Base-by-base conservation (phyloP, 1,140 invertebrate genomes). In the Pollicipes pollicipes region DNA sequence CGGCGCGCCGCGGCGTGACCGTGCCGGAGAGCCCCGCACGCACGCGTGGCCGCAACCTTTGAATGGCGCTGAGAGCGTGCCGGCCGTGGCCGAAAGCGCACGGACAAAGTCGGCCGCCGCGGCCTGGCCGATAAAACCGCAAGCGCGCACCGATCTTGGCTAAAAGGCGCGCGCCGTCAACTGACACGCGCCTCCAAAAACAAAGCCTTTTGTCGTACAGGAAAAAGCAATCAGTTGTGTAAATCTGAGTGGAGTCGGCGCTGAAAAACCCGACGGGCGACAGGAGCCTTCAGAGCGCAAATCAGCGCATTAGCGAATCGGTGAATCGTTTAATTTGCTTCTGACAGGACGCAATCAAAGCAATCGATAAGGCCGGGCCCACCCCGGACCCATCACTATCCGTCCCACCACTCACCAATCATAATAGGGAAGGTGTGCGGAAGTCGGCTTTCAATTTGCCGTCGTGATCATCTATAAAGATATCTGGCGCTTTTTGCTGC, bases 291-390 rank as follows among this genome's bases (percentile, higher is more conserved):
- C 45, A 58, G 45, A 58, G 45, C 45, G 21, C 45, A 58, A 58
- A 58, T 58, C 45, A 58, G 45, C 45, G 45, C 45, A 58, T 58
- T 58, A 58, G 45, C 45, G 45, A 58, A 58, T 58, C 45, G 45
- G 45, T 58, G 45, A 58, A 58, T 58, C 45, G 45, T 58, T 24
- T 58, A 58, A 58, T 58, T 58, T 58, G 17, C 45, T 10, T 58
- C 45, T 58, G 45, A 58, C 45, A 58, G 45, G 45, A 58, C 13
- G 45, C 45, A 58, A 58, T 58, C 45, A 58, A 24, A 58, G 45
- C 17, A 10, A 58, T 58, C 45, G 45, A 58, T 58, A 58, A 58
- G 45, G 2, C 2, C 17, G 45, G 45, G 45, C 45, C 45, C 45
- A 58, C 45, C 45, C 45, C 24, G 45, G 13, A 58, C 17, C 45